Percentiles rank a stretch among this genome's conserved stretches.
These are phyloP conservation scores for Phaedon cochleariae DNA, from an alignment of 2,888 invertebrate genomes.

Conservation along the genomic window DNA sequence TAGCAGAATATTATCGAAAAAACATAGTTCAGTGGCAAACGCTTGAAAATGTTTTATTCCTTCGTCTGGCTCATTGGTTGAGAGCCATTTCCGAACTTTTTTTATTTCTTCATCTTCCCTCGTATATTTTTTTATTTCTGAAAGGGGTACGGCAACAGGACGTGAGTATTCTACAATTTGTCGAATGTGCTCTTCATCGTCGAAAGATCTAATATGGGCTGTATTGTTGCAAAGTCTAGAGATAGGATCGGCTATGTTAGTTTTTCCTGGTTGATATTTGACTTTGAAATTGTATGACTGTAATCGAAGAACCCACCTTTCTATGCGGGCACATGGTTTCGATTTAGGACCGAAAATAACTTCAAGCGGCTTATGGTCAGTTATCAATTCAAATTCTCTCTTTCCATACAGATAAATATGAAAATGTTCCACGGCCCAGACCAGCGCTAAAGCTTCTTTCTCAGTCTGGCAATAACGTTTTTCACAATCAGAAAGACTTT, in stretches of 20 bases:
- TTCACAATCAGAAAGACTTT: conserved; percentile 39
- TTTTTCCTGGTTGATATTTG: conserved; percentile 26
- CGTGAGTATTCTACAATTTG: conserved; percentile 27
- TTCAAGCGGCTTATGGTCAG: conserved; percentile 34
- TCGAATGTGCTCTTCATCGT: conserved; percentile 11
- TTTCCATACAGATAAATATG: conserved; percentile 34
- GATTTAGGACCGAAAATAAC: conserved; percentile 44
- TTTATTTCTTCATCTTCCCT: conserved; percentile 19
- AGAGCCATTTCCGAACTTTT: conserved; percentile 19
- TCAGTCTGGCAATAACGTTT: conserved; percentile 49
- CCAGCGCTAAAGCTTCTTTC: conserved; percentile 53
- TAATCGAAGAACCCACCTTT: conserved; percentile 30
- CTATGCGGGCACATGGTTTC: conserved; percentile 38
- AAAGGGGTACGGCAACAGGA: conserved; percentile 29
- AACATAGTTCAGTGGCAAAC: conserved; percentile 50
- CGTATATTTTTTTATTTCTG: conserved; percentile 26
- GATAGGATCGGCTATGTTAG: conserved; percentile 29
- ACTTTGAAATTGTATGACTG: conserved; percentile 30
- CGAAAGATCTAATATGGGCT: conserved; percentile 11
- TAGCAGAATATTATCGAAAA: conserved; percentile 41
- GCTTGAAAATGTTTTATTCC: conserved; percentile 16
- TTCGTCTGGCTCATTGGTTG: conserved; percentile 17
- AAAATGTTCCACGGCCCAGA: conserved; percentile 54
- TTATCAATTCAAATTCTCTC: conserved; percentile 11
- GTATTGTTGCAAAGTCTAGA: conserved; percentile 18